Conservation (phyloP, 2,888 invertebrate genomes). For the Caenorhabditis angaria region DNA sequence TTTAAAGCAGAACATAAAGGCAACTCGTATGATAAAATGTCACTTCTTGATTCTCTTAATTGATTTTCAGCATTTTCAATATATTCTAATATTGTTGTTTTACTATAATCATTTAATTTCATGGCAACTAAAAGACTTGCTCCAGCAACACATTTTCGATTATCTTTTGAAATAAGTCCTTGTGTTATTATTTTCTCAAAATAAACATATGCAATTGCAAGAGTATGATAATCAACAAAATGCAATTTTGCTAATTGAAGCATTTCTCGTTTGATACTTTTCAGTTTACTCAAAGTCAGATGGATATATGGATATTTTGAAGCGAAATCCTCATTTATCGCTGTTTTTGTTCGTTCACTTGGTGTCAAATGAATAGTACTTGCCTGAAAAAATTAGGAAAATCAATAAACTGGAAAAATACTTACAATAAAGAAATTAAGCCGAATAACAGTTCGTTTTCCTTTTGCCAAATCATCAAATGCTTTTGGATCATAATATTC, state of each 20-base stretch:
- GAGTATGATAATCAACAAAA: conserved; percentile 85
- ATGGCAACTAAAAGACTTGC: conserved; percentile 92
- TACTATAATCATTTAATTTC: conserved; percentile 95
- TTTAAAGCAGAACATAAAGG: conserved; percentile 51
- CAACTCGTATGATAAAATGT: conserved; percentile 48
- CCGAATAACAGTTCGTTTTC: conserved; percentile 74
- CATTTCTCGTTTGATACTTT: conserved; percentile 96
- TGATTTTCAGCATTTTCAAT: conserved; percentile 78
- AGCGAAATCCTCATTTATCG: conserved; percentile 93
- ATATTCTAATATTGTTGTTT: conserved; percentile 84
- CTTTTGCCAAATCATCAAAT: conserved; percentile 35
- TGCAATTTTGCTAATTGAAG: conserved; percentile 75
- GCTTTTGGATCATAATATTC: conserved; percentile 37
- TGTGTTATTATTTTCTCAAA: conserved; percentile 88
- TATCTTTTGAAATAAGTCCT: conserved; percentile 89
- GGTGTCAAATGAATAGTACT: conserved; percentile 42
- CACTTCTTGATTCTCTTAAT: conserved; percentile 37
- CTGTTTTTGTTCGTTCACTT: conserved; percentile 85
- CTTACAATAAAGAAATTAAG: conserved; percentile 75
- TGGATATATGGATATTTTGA: conserved; percentile 94
- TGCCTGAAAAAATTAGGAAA: conserved; percentile 18
- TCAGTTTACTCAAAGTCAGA: conserved; percentile 90
- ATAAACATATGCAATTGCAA: conserved; percentile 96
- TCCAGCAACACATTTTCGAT: conserved; percentile 92
- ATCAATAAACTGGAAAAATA: neutral